Evolutionary conservation across 1,140 invertebrate genomes (phyloP).

Genomic region (Caenorhabditis brenneri): DNA sequence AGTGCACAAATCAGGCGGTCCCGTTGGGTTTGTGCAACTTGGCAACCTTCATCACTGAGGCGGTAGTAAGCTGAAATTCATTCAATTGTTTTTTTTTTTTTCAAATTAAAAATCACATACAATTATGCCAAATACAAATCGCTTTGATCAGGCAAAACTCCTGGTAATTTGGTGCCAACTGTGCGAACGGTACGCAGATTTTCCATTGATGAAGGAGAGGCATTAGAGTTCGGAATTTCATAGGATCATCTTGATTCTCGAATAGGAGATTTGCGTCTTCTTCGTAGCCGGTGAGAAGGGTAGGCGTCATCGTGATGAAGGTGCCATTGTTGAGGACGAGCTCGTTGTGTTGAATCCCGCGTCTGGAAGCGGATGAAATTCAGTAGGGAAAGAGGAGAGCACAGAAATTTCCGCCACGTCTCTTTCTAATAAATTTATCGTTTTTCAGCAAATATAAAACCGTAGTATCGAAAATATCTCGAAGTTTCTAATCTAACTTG

Average conservation of each 20-base stretch:
- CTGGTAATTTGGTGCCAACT: not conserved
- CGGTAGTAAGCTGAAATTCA: not conserved
- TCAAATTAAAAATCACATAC: not conserved
- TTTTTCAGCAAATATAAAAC: no score
- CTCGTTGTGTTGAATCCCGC: not conserved
- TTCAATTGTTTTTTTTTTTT: not conserved
- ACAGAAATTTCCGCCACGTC: no score
- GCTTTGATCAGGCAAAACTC: constrained; percentile 13
- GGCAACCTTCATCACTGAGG: not conserved
- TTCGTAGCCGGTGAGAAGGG: not conserved
- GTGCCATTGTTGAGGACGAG: not conserved
- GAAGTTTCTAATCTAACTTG: no score
- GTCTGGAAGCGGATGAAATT: not conserved
- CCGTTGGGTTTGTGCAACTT: not conserved
- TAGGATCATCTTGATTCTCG: not conserved
- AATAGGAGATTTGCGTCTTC: constrained; percentile 8
- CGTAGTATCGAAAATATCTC: no score
- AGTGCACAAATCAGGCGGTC: not conserved
- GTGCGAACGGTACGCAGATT: not conserved
- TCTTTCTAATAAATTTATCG: no score
- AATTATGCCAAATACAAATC: constrained; percentile 31
- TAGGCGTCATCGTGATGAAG: not conserved
- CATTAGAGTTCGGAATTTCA: constrained; percentile 9
- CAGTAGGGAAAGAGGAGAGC: no score
- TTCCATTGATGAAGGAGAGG: constrained; percentile 23